Evolutionary conservation across 2,797 vertebrate species (phyloP).

Genomic region (Sternarchorhynchus goeldii): DNA sequence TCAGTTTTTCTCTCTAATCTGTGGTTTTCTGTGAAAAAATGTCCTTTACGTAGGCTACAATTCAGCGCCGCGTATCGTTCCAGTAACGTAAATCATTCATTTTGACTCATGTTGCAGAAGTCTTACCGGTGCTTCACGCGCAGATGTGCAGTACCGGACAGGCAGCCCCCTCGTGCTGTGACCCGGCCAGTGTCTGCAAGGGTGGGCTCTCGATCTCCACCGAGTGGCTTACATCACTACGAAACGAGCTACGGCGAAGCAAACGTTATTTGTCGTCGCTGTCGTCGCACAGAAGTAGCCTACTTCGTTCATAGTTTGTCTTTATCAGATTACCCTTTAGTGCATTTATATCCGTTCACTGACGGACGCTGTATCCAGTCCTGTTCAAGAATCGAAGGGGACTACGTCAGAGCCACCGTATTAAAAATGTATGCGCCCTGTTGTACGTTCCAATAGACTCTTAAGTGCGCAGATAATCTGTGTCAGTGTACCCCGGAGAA

Average conservation of each 20-base stretch:
- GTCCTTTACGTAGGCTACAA: constrained; percentile 28
- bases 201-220: too few species aligned
- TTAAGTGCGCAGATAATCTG: too few species aligned
- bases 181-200: too few species aligned
- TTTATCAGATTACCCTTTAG: too few species aligned
- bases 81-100: too few species aligned
- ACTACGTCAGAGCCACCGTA: constrained; percentile 70
- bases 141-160: neutral
- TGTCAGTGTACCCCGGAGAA: constrained; percentile 23
- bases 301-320: neutral
- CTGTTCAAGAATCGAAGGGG: constrained; percentile 40
- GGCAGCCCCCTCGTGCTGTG: too few species aligned
- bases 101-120: too few species aligned
- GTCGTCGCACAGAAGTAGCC: constrained; percentile 8
- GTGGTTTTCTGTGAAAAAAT: too few species aligned
- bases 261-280: neutral
- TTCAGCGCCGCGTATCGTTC: neutral
- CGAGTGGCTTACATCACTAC: constrained; percentile 23
- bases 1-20: neutral
- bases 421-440: constrained; percentile 81
- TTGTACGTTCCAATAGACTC: neutral
- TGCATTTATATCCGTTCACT: too few species aligned
- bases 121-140: constrained; percentile 4
- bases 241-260: constrained; percentile 11
- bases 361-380: neutral